phyloP scores from a whole-genome alignment of 1,140 invertebrate genomes.

The Cardiocondyla obscurior region DNA sequence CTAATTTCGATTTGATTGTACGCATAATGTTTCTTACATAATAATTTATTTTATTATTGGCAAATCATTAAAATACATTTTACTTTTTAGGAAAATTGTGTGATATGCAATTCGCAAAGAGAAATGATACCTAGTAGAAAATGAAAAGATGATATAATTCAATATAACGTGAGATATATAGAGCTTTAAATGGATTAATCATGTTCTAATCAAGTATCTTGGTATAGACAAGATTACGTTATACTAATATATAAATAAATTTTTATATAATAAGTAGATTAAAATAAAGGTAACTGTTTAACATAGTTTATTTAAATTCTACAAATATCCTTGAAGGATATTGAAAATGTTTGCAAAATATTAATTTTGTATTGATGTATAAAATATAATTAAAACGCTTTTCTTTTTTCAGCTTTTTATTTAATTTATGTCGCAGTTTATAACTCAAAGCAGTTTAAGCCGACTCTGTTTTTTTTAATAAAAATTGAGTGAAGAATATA shows the following conservation, averaged over 20 bases:
- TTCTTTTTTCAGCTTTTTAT: no score
- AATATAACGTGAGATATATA: constrained; percentile 5
- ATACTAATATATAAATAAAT: constrained; percentile 14
- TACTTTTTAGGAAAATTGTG: constrained; percentile 84
- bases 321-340: no score
- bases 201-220: not conserved
- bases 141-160: constrained; percentile 64
- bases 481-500: no score
- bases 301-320: no score
- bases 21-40: constrained; percentile 38
- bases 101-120: constrained; percentile 86
- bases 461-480: no score
- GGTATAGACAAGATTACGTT: not conserved
- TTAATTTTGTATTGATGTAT: no score
- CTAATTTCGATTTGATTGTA: constrained; percentile 80
- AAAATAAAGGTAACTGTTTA: no score
- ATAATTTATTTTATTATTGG: not conserved
- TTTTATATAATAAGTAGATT: constrained; percentile 42
- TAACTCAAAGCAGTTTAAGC: no score
- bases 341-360: no score
- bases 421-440: no score
- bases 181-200: not conserved
- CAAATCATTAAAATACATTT: not conserved
- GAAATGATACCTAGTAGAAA: constrained; percentile 72
- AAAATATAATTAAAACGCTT: no score